phyloP scores from a whole-genome alignment of 2,797 vertebrate genomes.

The Helarctos malayanus region DNA sequence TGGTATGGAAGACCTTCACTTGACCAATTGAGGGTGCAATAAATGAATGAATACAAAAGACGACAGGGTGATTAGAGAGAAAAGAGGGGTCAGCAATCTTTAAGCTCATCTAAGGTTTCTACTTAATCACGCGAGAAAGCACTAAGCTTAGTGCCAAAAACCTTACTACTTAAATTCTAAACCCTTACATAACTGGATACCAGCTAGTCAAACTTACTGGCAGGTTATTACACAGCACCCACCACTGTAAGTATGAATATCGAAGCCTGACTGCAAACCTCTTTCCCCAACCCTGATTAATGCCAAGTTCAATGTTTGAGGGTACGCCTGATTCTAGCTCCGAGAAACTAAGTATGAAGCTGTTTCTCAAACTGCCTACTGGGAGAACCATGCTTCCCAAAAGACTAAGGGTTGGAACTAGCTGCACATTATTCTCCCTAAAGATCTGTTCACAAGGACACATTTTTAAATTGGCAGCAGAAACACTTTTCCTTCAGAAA shows the following conservation, averaged over 20 bases:
- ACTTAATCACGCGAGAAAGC: constrained; percentile 13
- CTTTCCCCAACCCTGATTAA: background rate
- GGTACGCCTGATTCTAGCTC: background rate
- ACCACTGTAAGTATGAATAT: constrained; percentile 22
- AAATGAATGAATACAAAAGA: constrained; percentile 36
- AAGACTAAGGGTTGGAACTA: background rate
- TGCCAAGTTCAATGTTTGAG: background rate
- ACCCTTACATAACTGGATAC: background rate
- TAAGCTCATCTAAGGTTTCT: constrained; percentile 58
- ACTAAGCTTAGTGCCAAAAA: constrained; percentile 28
- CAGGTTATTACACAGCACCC: background rate
- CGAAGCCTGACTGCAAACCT: background rate
- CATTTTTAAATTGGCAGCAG: constrained; percentile 19
- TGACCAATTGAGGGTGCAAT: background rate
- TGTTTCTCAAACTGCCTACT: constrained; percentile 32
- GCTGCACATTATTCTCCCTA: background rate
- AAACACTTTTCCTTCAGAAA: constrained; percentile 65
- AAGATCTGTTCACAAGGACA: constrained; percentile 23
- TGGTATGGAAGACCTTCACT: background rate
- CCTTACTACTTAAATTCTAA: constrained; percentile 51
- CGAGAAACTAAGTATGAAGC: background rate
- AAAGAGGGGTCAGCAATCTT: constrained; percentile 34
- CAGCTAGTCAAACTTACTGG: background rate
- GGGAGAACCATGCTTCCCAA: constrained; percentile 32
- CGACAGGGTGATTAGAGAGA: background rate